Conservation (phyloP, 2,113 vertebrate genomes). For the Otolemur garnettii region DNA sequence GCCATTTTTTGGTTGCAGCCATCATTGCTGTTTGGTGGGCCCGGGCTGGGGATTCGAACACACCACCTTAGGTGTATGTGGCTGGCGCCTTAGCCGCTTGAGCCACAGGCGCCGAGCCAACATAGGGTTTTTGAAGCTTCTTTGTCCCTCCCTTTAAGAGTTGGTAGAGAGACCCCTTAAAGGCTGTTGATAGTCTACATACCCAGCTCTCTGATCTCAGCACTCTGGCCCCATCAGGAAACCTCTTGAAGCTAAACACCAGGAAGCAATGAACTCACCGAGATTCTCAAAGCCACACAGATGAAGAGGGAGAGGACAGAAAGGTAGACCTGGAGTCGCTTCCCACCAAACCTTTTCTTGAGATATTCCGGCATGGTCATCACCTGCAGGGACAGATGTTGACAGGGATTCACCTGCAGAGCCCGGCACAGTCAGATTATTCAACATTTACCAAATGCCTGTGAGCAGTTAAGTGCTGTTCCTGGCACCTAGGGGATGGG, state of each 20-base stretch:
- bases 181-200: background rate
- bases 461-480: too few relatives aligned
- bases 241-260: background rate
- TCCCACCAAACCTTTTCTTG: constrained; percentile 95
- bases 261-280: constrained; percentile 88
- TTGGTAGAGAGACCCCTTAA: background rate
- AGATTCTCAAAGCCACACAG: constrained; percentile 95
- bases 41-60: too few relatives aligned
- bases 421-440: rapidly evolving
- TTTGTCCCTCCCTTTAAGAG: background rate
- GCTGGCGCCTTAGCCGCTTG: too few relatives aligned
- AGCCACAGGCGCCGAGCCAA: too few relatives aligned
- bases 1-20: too few relatives aligned
- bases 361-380: constrained; percentile 98
- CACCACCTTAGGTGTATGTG: too few relatives aligned
- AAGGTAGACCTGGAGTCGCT: constrained; percentile 94
- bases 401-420: background rate
- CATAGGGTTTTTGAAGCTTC: background rate
- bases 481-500: background rate
- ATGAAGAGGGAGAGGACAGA: constrained; percentile 93
- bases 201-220: background rate
- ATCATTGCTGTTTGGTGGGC: too few relatives aligned
- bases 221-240: background rate
- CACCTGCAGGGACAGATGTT: constrained; percentile 86
- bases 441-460: background rate